Conservation (phyloP, 2,888 invertebrate species). For the Plagiodera versicolora region DNA sequence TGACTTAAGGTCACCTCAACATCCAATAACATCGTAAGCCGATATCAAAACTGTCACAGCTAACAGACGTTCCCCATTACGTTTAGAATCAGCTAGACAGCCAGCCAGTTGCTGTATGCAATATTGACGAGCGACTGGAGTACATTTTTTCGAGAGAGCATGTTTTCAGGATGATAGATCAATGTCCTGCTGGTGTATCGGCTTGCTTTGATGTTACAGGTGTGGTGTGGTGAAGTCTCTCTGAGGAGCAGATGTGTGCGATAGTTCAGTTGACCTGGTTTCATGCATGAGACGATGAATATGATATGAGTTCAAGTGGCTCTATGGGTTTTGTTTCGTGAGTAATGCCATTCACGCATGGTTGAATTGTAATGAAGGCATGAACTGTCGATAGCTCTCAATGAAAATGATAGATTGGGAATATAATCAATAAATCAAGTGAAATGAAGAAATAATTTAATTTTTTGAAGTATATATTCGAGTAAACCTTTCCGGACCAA, state of each 20-base stretch:
- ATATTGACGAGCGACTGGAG: no score
- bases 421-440: no score
- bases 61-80: slow-evolving; percentile 23
- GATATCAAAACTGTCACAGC: slow-evolving; percentile 25
- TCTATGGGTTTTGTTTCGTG: no score
- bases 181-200: background rate
- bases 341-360: no score
- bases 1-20: slow-evolving; percentile 27
- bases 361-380: no score
- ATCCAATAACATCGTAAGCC: slow-evolving; percentile 29
- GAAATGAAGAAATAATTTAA: no score
- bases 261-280: background rate
- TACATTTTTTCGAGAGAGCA: no score
- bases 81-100: background rate
- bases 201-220: background rate
- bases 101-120: slow-evolving; percentile 5
- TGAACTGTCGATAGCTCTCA: no score
- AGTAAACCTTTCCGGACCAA: no score
- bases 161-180: background rate
- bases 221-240: background rate
- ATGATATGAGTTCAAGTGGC: no score
- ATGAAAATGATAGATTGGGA: no score
- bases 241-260: background rate
- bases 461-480: no score
- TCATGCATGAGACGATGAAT: background rate